Percentiles rank a stretch among this genome's conserved stretches.
Conservation (phyloP, 2,888 invertebrate species). For the Andrena haemorrhoa region DNA sequence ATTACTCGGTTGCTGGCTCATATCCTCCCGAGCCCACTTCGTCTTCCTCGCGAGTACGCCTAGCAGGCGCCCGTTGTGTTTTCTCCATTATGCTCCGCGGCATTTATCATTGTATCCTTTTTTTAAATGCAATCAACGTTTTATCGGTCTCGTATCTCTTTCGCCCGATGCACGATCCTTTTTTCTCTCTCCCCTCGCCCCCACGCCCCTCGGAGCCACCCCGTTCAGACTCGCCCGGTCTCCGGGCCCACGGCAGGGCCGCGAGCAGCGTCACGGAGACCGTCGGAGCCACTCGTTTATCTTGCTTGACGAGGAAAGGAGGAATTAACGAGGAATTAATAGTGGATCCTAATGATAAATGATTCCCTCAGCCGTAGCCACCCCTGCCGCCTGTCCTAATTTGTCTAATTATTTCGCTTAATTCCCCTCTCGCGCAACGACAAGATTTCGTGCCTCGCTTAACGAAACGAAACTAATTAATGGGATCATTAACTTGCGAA, state of each 20-base stretch:
- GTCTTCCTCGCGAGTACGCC: conserved; percentile 54
- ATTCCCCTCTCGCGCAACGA: conserved; percentile 80
- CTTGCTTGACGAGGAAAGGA: conserved; percentile 85
- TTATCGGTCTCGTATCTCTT: conserved; percentile 75
- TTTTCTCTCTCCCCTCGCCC: conserved; percentile 12
- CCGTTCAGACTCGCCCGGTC: conserved; percentile 48
- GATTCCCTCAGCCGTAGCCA: conserved; percentile 78
- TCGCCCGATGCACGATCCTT: conserved; percentile 58
- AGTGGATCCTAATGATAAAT: conserved; percentile 84
- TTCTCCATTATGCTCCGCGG: conserved; percentile 63
- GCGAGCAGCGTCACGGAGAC: conserved; percentile 63
- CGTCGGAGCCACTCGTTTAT: conserved; percentile 82
- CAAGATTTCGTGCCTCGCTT: conserved; percentile 81
- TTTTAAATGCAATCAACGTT: conserved; percentile 74
- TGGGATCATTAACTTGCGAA: conserved; percentile 80
- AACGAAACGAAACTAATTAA: conserved; percentile 84
- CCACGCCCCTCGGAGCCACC: not conserved
- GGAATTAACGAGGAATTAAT: conserved; percentile 85
- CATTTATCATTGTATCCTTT: conserved; percentile 72
- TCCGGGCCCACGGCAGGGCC: conserved; percentile 40
- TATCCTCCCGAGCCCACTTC: conserved; percentile 55
- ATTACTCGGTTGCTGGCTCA: conserved; percentile 53
- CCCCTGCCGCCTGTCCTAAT: conserved; percentile 82
- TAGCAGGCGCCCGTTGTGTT: conserved; percentile 51
- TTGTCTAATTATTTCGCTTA: conserved; percentile 85